phyloP scores from a whole-genome alignment of 2,797 vertebrate genomes.

The Florisuga fusca region DNA sequence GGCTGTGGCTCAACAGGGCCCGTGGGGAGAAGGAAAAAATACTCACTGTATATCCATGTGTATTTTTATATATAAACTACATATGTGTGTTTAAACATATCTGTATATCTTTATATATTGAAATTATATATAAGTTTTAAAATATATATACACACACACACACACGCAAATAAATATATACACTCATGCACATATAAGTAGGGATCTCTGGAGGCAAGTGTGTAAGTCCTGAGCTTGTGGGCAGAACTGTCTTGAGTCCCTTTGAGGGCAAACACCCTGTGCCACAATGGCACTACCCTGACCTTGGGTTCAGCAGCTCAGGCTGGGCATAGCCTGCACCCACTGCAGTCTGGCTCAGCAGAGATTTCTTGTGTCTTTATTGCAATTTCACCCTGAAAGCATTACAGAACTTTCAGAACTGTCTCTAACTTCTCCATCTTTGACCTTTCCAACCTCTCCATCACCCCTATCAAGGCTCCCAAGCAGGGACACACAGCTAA shows the following conservation, averaged over 20 bases:
- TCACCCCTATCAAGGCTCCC: background rate
- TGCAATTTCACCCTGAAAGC: background rate
- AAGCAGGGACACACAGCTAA: background rate
- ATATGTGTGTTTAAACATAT: background rate
- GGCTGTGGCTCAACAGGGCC: background rate
- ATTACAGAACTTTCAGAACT: background rate
- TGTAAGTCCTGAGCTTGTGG: background rate
- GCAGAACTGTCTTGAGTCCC: background rate
- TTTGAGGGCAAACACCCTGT: fast-evolving
- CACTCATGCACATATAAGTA: too few species aligned
- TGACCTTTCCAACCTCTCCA: background rate
- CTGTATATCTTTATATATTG: background rate
- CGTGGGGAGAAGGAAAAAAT: background rate
- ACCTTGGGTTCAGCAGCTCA: fast-evolving
- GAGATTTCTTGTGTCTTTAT: background rate
- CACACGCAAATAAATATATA: background rate
- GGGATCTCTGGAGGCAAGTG: background rate
- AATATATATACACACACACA: too few species aligned
- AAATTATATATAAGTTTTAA: background rate
- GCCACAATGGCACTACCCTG: background rate
- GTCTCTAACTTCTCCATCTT: background rate
- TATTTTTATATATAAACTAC: background rate
- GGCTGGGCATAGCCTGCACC: background rate
- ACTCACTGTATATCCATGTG: too few species aligned
- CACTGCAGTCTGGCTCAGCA: background rate